Evolutionary conservation across 2,888 invertebrate species (phyloP).

Genomic region (Nycteola revayana): DNA sequence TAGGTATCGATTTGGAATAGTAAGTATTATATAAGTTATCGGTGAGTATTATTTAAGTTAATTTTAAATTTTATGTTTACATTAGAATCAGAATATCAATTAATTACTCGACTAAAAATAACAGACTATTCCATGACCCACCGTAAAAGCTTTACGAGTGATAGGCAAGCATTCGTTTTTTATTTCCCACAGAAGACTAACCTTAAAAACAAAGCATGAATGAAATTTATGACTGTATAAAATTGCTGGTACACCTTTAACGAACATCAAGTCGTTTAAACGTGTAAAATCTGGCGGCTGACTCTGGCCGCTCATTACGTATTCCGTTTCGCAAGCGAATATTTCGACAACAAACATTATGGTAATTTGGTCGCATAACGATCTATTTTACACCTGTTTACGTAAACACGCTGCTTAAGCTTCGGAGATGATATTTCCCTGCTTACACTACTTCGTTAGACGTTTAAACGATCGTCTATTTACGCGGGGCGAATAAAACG

Average conservation of each 20-base stretch:
- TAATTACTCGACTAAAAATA: too few relatives aligned
- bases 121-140: too few relatives aligned
- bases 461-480: conserved; percentile 36
- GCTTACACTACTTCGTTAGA: conserved; percentile 42
- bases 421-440: conserved; percentile 57
- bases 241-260: conserved; percentile 60
- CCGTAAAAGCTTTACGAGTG: conserved; percentile 16
- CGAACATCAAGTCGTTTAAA: conserved; percentile 58
- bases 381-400: conserved; percentile 77
- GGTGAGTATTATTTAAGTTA: too few relatives aligned
- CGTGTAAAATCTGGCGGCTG: conserved; percentile 60
- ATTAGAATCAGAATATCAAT: too few relatives aligned
- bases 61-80: too few relatives aligned
- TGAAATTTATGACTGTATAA: conserved; percentile 61
- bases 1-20: too few relatives aligned
- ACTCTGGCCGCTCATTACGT: conserved; percentile 65
- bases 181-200: conserved; percentile 33
- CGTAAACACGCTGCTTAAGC: conserved; percentile 68
- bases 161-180: conserved; percentile 30
- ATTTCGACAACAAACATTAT: conserved; percentile 79
- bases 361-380: conserved; percentile 72
- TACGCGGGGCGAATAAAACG: conserved; percentile 31
- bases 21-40: too few relatives aligned
- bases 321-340: conserved; percentile 70
- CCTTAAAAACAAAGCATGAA: conserved; percentile 50